Evolutionary conservation across 2,797 vertebrate genomes (phyloP).

Genomic region (Pseudochirops corinnae): DNA sequence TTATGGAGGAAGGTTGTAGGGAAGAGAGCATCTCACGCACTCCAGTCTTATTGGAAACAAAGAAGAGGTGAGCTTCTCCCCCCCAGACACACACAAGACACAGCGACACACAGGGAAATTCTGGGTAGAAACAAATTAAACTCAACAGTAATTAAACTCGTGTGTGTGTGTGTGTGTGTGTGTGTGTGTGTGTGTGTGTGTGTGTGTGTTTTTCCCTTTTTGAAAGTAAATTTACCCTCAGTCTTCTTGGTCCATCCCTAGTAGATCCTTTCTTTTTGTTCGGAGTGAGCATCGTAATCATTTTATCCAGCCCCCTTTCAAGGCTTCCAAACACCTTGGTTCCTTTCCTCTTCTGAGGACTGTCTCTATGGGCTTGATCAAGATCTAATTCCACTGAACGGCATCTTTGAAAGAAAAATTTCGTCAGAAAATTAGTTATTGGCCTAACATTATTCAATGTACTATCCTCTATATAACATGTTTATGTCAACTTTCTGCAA

Average conservation of each 20-base stretch:
- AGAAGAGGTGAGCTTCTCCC: not conserved
- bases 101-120: not conserved
- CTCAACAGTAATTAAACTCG: not conserved
- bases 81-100: no score
- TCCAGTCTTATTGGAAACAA: no score
- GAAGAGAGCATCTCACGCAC: no score
- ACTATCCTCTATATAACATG: not conserved
- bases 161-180: no score
- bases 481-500: not conserved
- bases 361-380: constrained; percentile 85
- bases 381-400: constrained; percentile 91
- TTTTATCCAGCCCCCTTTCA: constrained; percentile 96
- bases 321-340: constrained; percentile 93
- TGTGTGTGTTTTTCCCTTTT: not conserved
- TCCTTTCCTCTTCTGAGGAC: constrained; percentile 92
- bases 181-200: no score
- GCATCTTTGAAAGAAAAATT: constrained; percentile 85
- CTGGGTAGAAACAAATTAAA: not conserved
- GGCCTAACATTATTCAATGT: not conserved
- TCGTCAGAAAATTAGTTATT: not conserved
- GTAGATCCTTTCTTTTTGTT: constrained; percentile 88
- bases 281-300: constrained; percentile 96
- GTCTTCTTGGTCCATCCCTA: constrained; percentile 90
- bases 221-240: constrained; percentile 87
- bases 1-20: not conserved